Base-by-base conservation (phyloP, 2,797 vertebrate genomes). In the Pelochelys cantorii region DNA sequence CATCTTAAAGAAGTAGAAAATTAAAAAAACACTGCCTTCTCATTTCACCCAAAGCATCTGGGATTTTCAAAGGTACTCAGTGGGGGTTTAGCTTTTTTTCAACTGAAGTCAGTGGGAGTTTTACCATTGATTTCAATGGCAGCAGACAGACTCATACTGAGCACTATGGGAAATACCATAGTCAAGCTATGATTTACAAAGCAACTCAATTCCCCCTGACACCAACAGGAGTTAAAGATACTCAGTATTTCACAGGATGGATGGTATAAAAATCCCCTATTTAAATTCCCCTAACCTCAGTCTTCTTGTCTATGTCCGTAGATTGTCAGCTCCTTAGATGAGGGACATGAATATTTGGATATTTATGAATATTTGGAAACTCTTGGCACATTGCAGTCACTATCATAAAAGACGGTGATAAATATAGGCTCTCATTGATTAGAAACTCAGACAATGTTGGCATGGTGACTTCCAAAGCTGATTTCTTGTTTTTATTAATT, bases 401-500 rank as follows among this genome's bases (percentile, higher is more conserved):
- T 7, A 92, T 13, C 17, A n/a, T 55, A 42, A 83, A 17, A 20
- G 65, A 17, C 0, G 5, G n/a, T 65, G 7, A 65, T n/a, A 68
- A 54, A 54, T 12, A 54, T 68, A 68, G 60, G 77, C 27, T 83
- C n/a, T 60, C 29, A 18, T 0, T 86, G 80, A 71, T n/a, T 29
- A 12, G 0, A 0, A 93, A 29, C 12, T 91, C 80, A 84, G 75
- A 92, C 0, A 22, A 20, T 84, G 52, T 62, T 89, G 10, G 14
- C 29, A 84, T 25, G 77, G 31, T 65, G 27, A 54, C 3, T 54
- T 31, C 22, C 60, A 79, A 37, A 87, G 20, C 2, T 81, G 60
- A 23, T 85, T 81, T 31, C 56, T 85, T 93, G 6, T 37, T 84
- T 94, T 85, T 65, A 80, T 37, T 74, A 23, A 4, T 48, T 12